These are phyloP conservation scores for Flexamia atlantica DNA, from an alignment of 2,888 invertebrate species.

Conservation along the genomic window DNA sequence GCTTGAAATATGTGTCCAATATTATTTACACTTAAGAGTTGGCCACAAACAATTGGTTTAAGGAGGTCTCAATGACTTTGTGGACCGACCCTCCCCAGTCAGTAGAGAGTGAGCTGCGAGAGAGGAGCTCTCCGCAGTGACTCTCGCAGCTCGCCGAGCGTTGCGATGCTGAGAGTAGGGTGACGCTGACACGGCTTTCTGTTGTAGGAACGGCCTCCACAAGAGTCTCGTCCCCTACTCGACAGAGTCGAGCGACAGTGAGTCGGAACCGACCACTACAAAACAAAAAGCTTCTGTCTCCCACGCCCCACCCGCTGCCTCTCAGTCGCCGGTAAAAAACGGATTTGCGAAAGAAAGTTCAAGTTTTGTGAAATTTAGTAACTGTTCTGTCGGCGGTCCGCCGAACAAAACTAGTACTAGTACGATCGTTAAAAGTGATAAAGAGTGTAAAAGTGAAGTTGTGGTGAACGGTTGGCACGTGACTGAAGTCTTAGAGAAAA, in stretches of 20 bases:
- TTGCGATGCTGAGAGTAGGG: slow-evolving; percentile 12
- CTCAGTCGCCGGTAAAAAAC: slow-evolving; percentile 54
- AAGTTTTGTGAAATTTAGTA: slow-evolving; percentile 57
- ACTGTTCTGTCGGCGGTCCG: background rate
- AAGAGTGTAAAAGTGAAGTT: slow-evolving; percentile 26
- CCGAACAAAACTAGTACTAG: slow-evolving; percentile 42
- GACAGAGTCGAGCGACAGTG: slow-evolving; percentile 67
- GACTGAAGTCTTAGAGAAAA: slow-evolving; percentile 49
- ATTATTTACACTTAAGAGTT: too few relatives aligned
- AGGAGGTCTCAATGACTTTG: too few relatives aligned
- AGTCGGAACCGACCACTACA: slow-evolving; percentile 61
- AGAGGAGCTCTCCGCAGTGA: too few relatives aligned
- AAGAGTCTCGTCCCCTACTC: slow-evolving; percentile 67
- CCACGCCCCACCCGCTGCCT: slow-evolving; percentile 23
- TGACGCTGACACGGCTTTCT: slow-evolving; percentile 44
- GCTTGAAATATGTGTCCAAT: too few relatives aligned
- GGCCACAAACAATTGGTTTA: too few relatives aligned
- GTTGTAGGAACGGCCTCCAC: slow-evolving; percentile 51
- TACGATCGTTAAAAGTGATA: background rate
- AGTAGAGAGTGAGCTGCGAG: too few relatives aligned
- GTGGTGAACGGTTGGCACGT: slow-evolving; percentile 58
- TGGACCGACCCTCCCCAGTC: too few relatives aligned
- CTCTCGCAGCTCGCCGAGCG: too few relatives aligned
- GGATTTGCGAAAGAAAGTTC: slow-evolving; percentile 58
- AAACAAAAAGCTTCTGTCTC: slow-evolving; percentile 44